These are phyloP conservation scores for Holothuria leucospilota DNA, from an alignment of 53 echinoderm and acorn worm species.

Conservation along the genomic window DNA sequence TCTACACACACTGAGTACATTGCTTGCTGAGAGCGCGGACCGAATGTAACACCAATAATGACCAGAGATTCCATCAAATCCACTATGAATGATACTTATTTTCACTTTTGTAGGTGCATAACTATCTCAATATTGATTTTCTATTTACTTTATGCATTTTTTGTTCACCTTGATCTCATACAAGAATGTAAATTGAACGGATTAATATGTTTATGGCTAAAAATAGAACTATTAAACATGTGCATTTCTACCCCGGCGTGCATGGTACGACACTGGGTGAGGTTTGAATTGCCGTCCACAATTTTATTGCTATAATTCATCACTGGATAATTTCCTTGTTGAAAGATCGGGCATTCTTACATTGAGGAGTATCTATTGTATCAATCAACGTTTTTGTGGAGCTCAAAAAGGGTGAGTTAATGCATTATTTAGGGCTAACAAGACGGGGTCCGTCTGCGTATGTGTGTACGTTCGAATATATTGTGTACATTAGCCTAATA, in stretches of 20 bases:
- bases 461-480: neutral
- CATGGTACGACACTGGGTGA: conserved; percentile 53
- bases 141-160: too few relatives aligned
- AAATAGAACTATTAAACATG: conserved; percentile 49
- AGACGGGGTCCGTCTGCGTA: neutral
- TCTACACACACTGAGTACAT: conserved; percentile 2
- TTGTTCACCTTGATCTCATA: too few relatives aligned
- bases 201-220: conserved; percentile 45
- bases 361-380: conserved; percentile 25
- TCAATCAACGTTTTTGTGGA: neutral
- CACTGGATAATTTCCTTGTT: neutral
- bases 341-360: neutral
- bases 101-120: too few relatives aligned
- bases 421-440: conserved; percentile 3
- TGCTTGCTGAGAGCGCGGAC: conserved; percentile 17
- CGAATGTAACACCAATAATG: conserved; percentile 13
- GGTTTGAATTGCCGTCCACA: conserved; percentile 35
- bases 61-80: too few relatives aligned
- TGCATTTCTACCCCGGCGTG: conserved; percentile 51
- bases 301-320: neutral
- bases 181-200: conserved; percentile 16
- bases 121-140: too few relatives aligned
- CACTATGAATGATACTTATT: too few relatives aligned
- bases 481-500: neutral
- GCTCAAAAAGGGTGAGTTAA: conserved; percentile 37